phyloP scores from a whole-genome alignment of 2,797 vertebrate species.

The Enteromius radiatus region DNA sequence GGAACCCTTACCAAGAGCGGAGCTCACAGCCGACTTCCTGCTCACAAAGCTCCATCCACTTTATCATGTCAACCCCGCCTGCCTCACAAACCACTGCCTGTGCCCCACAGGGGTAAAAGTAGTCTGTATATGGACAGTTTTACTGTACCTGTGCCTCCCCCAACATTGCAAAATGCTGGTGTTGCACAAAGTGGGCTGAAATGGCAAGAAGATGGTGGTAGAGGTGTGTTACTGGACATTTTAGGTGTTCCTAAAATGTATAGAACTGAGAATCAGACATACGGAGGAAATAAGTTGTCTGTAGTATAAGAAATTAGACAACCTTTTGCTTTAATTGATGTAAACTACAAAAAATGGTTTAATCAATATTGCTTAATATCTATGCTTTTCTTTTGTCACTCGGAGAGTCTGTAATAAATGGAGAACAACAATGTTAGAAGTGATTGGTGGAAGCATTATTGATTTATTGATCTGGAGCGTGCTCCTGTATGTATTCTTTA shows the following conservation, averaged over 20 bases:
- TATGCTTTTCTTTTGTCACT: conserved; percentile 18
- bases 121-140: conserved; percentile 58
- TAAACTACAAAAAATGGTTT: conserved; percentile 12
- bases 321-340: conserved; percentile 8
- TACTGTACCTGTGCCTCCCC: conserved; percentile 28
- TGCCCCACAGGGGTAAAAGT: conserved; percentile 49
- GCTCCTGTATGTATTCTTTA: conserved; percentile 19
- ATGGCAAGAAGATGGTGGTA: conserved; percentile 15
- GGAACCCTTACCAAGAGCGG: conserved; percentile 40
- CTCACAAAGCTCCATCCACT: conserved; percentile 46
- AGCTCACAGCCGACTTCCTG: conserved; percentile 36
- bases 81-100: conserved; percentile 34
- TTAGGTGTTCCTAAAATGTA: conserved; percentile 60
- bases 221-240: conserved; percentile 18
- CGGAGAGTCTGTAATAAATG: conserved; percentile 34
- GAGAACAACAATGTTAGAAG: conserved; percentile 28
- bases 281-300: conserved; percentile 46
- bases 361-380: neutral
- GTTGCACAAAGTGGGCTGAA: neutral
- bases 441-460: conserved; percentile 28
- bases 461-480: conserved; percentile 42
- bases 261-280: conserved; percentile 49
- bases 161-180: neutral
- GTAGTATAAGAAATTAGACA: conserved; percentile 41
- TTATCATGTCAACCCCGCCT: conserved; percentile 43